Percentiles rank a stretch among this genome's conserved stretches.
phyloP scores from a whole-genome alignment of 2,797 vertebrate genomes.

The Nannoperca australis region DNA sequence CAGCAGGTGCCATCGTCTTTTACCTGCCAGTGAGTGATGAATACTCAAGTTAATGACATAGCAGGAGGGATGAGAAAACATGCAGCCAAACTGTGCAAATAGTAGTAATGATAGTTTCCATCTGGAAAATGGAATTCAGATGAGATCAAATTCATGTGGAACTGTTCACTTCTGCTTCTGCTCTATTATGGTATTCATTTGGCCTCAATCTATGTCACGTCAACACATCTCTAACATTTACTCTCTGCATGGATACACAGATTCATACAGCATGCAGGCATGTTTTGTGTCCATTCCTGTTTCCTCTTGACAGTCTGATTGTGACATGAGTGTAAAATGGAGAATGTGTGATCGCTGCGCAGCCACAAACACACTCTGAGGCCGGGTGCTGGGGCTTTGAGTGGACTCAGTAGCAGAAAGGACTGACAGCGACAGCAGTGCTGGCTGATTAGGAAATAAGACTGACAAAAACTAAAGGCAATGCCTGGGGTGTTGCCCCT shows the following conservation, averaged over 20 bases:
- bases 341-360: conserved; percentile 37
- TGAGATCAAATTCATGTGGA: conserved; percentile 25
- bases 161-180: conserved; percentile 18
- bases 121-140: conserved; percentile 42
- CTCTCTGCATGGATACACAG: not conserved
- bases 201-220: conserved; percentile 23
- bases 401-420: conserved; percentile 34
- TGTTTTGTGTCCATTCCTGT: conserved; percentile 26
- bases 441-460: conserved; percentile 72
- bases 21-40: conserved; percentile 63
- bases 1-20: conserved; percentile 55
- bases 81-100: conserved; percentile 44
- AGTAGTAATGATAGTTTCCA: conserved; percentile 15
- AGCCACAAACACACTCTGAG: conserved; percentile 30
- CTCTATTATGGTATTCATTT: conserved; percentile 5
- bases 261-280: conserved; percentile 16
- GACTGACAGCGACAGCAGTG: conserved; percentile 62
- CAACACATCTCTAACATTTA: conserved; percentile 9
- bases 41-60: conserved; percentile 74
- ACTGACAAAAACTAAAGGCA: conserved; percentile 73
- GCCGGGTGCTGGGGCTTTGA: conserved; percentile 29
- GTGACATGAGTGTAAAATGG: conserved; percentile 44
- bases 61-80: conserved; percentile 65
- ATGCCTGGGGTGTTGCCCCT: conserved; percentile 78
- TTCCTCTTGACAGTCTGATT: conserved; percentile 38